Conservation (phyloP, 2,113 vertebrate genomes). For the Mormyrus iriodes region DNA sequence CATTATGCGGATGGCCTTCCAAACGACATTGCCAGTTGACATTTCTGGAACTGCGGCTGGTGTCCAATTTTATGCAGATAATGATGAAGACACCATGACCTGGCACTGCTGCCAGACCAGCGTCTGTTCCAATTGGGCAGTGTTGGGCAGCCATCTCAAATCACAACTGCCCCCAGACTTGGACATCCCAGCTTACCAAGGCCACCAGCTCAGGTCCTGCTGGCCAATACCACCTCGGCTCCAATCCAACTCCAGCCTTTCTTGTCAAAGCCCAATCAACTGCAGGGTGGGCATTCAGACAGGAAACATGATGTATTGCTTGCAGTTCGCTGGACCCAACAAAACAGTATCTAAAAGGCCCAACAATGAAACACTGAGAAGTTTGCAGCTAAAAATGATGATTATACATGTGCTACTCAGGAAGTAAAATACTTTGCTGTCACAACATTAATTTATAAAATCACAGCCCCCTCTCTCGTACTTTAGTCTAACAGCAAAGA, state of each 20-base stretch:
- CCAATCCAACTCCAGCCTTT: constrained; percentile 30
- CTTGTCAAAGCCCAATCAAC: constrained; percentile 17
- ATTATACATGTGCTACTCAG: neutral
- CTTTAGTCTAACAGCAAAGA: neutral
- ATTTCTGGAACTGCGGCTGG: constrained; percentile 12
- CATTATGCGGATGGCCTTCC: neutral
- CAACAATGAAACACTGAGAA: neutral
- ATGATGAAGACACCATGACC: constrained; percentile 30
- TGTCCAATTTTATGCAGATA: constrained; percentile 21
- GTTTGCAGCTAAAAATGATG: neutral
- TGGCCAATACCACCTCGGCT: constrained; percentile 39
- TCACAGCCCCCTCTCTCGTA: neutral
- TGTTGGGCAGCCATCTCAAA: constrained; percentile 35
- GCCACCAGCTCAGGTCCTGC: constrained; percentile 33
- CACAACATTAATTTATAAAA: neutral
- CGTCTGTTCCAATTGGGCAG: constrained; percentile 41
- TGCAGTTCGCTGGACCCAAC: neutral
- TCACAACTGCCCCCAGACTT: constrained; percentile 25
- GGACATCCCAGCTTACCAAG: constrained; percentile 37
- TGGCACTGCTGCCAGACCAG: constrained; percentile 36
- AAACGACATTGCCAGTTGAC: neutral
- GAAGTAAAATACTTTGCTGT: neutral
- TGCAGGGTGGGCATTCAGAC: neutral
- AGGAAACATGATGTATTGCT: neutral
- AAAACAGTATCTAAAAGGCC: neutral